Evolutionary conservation across 2,888 invertebrate species (phyloP), one percentile per base, ranked within the genome.

Genomic region (Hemistola chrysoprasaria): DNA sequence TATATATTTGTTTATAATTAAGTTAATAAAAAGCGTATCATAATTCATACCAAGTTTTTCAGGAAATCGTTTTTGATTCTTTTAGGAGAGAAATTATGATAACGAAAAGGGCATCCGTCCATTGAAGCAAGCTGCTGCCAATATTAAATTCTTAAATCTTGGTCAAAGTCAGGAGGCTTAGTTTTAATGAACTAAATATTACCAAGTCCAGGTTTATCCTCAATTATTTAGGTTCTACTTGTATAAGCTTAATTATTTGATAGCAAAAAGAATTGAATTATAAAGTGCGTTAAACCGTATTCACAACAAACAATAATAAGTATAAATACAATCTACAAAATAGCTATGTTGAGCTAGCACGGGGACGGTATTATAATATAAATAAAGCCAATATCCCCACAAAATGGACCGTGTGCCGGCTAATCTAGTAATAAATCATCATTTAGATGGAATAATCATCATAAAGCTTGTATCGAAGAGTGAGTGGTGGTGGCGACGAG

Each of bases 361-460:
- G 65, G 57, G 66, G 49, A 57, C 55, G 58, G 51, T 59, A 77
- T 78, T 79, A 78, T 78, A 78, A 73, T 81, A 78, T 73, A 83
- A 82, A 83, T 81, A 81, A 78, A 77, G 72, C 76, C 72, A 78
- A 82, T 81, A 75, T 77, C 78, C 77, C 76, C 78, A 66, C 75
- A 71, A 74, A 78, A 76, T 73, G 76, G 74, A 75, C 78, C 78
- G 77, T 71, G 78, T 77, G 84, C 66, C 75, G 66, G 67, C 74
- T 84, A 83, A 88, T 84, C 86, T 83, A 41, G 68, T 75, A 80
- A 87, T 87, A 87, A 85, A 87, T 88, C 87, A 87, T 84, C 77
- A 81, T 85, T 87, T 82, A 75, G 78, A 79, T 75, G 69, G 78
- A 81, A 83, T 86, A 83, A 86, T 88, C 82, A 86, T 81, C 78